A percentile compares a stretch with the other conserved stretches of the same genome.
Evolutionary conservation across 2,888 invertebrate genomes (phyloP).

Genomic region (Drosophila hamatofila): DNA sequence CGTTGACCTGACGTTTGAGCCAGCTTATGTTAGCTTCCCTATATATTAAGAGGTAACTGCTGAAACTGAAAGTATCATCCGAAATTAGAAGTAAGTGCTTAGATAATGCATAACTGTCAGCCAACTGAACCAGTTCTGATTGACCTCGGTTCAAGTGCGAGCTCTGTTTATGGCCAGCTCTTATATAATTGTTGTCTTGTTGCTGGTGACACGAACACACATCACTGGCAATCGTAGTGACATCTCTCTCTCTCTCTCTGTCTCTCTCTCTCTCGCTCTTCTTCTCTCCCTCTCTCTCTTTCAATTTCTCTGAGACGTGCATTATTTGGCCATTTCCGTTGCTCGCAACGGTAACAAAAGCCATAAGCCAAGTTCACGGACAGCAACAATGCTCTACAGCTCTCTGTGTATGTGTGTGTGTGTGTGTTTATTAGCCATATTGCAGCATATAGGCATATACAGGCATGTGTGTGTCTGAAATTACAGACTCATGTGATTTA

Average conservation of each 20-base stretch:
- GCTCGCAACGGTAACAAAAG: slow-evolving; percentile 64
- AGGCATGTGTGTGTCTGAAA: slow-evolving; percentile 63
- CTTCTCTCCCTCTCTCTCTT: slow-evolving; percentile 6
- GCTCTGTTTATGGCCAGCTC: slow-evolving; percentile 34
- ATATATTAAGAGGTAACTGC: background rate
- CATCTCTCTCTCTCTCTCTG: slow-evolving; percentile 74
- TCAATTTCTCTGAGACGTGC: slow-evolving; percentile 27
- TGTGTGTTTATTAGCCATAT: slow-evolving; percentile 22
- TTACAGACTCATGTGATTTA: slow-evolving; percentile 73
- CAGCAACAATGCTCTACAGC: slow-evolving; percentile 33
- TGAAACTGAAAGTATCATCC: slow-evolving; percentile 32
- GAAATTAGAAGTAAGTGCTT: background rate
- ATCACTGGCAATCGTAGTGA: slow-evolving; percentile 28
- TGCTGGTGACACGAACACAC: slow-evolving; percentile 35
- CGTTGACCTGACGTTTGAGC: background rate
- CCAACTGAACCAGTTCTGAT: slow-evolving; percentile 13
- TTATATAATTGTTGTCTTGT: slow-evolving; percentile 54
- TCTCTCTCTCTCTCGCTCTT: background rate
- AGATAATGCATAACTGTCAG: slow-evolving; percentile 11
- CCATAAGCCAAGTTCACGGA: slow-evolving; percentile 80
- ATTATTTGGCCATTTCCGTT: slow-evolving; percentile 66
- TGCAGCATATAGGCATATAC: slow-evolving; percentile 4
- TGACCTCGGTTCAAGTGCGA: slow-evolving; percentile 20
- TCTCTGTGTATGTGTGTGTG: slow-evolving; percentile 7
- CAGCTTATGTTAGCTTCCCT: no score